A percentile compares a stretch with the other conserved stretches of the same genome.
These are phyloP conservation scores for Rhizoglyphus robini DNA, from an alignment of 1,140 invertebrate genomes.

Conservation along the genomic window DNA sequence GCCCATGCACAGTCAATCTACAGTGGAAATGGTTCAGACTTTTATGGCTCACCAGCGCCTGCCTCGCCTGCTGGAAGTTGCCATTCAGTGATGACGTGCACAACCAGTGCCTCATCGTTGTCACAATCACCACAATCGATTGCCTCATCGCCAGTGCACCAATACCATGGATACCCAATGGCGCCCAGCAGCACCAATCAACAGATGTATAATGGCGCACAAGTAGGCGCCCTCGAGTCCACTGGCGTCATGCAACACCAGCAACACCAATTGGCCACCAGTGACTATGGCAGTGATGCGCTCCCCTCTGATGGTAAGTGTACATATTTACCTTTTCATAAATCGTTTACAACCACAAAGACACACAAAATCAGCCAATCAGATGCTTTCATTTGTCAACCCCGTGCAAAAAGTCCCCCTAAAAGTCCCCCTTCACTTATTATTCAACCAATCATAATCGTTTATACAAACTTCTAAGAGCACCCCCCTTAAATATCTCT, in stretches of 20 bases:
- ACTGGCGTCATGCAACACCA: too few relatives aligned
- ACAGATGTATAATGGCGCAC: neutral
- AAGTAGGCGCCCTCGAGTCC: too few relatives aligned
- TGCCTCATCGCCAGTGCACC: neutral
- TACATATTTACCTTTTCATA: neutral
- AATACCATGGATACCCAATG: neutral
- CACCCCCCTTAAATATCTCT: too few relatives aligned
- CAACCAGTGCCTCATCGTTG: neutral
- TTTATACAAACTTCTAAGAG: too few relatives aligned
- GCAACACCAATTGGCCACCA: constrained; percentile 14
- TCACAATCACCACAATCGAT: neutral
- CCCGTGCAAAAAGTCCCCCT: neutral
- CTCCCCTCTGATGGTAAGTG: constrained; percentile 27
- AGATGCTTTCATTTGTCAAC: neutral
- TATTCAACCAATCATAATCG: too few relatives aligned
- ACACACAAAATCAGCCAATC: neutral
- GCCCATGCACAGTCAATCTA: too few relatives aligned
- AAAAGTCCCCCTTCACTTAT: too few relatives aligned
- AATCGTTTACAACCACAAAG: neutral
- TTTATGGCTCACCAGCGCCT: neutral
- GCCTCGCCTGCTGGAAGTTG: neutral
- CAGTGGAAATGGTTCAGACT: neutral
- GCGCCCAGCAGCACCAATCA: neutral
- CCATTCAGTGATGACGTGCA: neutral
- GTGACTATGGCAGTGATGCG: constrained; percentile 28